A percentile compares a stretch with the other conserved stretches of the same genome.
Conservation (phyloP, 2,888 invertebrate species). For the Drosophila nr. perissopoda region DNA sequence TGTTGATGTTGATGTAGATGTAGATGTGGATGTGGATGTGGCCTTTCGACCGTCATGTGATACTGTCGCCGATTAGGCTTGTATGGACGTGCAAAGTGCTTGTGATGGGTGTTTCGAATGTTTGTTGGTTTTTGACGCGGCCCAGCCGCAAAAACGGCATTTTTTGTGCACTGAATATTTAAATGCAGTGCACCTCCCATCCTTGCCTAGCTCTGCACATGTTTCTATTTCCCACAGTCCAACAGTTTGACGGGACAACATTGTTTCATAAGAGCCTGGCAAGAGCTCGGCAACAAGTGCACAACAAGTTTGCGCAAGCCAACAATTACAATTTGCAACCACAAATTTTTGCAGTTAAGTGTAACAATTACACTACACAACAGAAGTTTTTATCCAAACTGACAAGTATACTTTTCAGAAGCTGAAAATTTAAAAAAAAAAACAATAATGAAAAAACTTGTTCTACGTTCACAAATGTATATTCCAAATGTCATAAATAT, state of each 20-base stretch:
- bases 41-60: constrained; percentile 58
- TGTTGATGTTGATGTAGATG: constrained; percentile 2
- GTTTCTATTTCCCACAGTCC: constrained; percentile 61
- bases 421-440: not conserved
- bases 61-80: constrained; percentile 78
- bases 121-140: constrained; percentile 74
- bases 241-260: constrained; percentile 65
- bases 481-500: not conserved
- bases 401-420: not conserved
- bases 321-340: not conserved
- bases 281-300: not conserved
- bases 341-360: not conserved
- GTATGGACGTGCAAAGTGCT: constrained; percentile 75
- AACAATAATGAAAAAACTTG: not conserved
- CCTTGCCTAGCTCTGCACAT: constrained; percentile 25
- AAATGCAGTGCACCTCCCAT: constrained; percentile 17
- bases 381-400: not conserved
- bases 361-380: not conserved
- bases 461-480: not conserved
- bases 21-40: constrained; percentile 21
- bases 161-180: constrained; percentile 49
- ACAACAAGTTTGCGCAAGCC: not conserved
- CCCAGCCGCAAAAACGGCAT: constrained; percentile 38
- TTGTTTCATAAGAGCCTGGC: constrained; percentile 31
- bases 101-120: constrained; percentile 70